Evolutionary conservation across 2,888 invertebrate genomes (phyloP), one percentile per base, ranked within the genome.

Genomic region (Cabera pusaria): DNA sequence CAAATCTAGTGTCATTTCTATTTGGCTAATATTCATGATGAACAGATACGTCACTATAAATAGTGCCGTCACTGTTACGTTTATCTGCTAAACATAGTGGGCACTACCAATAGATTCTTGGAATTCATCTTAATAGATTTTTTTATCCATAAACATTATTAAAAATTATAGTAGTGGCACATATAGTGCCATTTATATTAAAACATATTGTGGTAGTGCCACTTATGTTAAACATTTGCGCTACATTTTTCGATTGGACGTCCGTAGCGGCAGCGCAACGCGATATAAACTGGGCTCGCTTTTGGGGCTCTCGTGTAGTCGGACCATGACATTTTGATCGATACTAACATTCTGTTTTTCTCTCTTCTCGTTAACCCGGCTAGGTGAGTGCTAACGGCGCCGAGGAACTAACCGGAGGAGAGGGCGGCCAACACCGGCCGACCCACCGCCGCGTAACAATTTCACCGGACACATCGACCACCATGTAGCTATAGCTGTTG

Each of bases 341-440:
- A 88, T 89, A 92, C 92, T 92, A 92, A 92, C 92, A 91, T 91
- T 90, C 92, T 92, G 91, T 92, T 92, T 90, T 91, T 90, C 90
- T 91, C 90, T 91, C 91, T 92, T 92, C 91, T 91, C 90, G 91
- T 91, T 92, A 92, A 92, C 91, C 90, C 90, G 92, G 91, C 91
- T 93, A 93, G 93, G 93, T 93, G 93, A 93, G 93, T 93, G 93
- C 93, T 93, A 93, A 93, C 92, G 90, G 89, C 90, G 85, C 78
- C 74, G 87, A 76, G 84, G 86, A 80, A 86, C 81, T 88, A 88
- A 88, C 85, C 66, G 82, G 71, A 80, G 83, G 65, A 77, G 74
- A 72, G 74, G 77, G 68, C 71, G 75, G 65, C 69, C 59, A 59
- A 64, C 62, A 69, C 66, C 68, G 65, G 72, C 75, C 65, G 64